Base-by-base conservation (phyloP, 2,888 invertebrate genomes). In the Platynereis dumerilii region DNA sequence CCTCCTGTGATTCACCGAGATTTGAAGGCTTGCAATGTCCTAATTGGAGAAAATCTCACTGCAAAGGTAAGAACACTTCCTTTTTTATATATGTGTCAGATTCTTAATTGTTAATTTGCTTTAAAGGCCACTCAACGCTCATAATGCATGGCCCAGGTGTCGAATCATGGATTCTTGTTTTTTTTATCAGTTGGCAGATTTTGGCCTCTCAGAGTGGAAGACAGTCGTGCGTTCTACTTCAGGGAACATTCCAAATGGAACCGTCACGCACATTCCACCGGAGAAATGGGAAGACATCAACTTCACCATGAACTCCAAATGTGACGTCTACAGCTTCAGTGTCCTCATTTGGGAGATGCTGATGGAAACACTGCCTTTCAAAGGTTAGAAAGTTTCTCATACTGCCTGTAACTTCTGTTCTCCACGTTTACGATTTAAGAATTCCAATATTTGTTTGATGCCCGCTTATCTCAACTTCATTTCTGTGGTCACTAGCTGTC, bases 1-100 rank as follows among this genome's bases (percentile, higher is more conserved):
- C 74, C 75, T 15, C 70, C 72, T 2, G 69, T 78, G 26, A 68
- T 75, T 15, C 78, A 78, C 53, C 67, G 74, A 12, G 78, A 78
- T 64, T 62, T 78, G 17, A 77, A 78, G 60, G 73, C 74, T 29
- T 73, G 75, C 17, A 78, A 78, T 65, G 70, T 78, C 7, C 72
- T 78, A 12, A 68, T 78, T n/a, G 66, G 72, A 54, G 67, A 71
- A 7, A 48, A 61, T 15, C 66, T 76, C 20, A 54, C 66, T 60
- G 75, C 72, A 1, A 78, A 78, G 75, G 77, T 76, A 68, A 7
- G 17, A 10, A 48, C n/a, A n/a, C n/a, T n/a, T n/a, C n/a, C n/a
- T n/a, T n/a, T n/a, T n/a, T n/a, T n/a, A n/a, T n/a, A n/a, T n/a
- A n/a, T n/a, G n/a, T n/a, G n/a, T n/a, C n/a, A n/a, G n/a, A n/a